A percentile compares a stretch with the other conserved stretches of the same genome.
Conservation (phyloP, 2,113 vertebrate genomes). For the Steatornis caripensis region DNA sequence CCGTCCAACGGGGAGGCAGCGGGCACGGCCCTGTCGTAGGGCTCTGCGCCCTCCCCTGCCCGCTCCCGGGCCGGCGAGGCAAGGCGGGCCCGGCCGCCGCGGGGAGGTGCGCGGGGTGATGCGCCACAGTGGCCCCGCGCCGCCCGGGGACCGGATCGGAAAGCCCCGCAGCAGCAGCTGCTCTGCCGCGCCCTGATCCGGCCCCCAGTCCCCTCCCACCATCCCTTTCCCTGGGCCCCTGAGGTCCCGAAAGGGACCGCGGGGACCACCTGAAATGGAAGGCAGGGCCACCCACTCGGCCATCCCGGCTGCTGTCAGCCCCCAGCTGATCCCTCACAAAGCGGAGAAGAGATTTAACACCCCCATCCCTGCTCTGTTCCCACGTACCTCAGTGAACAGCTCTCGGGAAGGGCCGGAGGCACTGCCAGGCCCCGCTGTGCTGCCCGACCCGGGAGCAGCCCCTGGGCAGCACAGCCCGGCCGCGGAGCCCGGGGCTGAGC, state of each 20-base stretch:
- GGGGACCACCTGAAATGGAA: constrained; percentile 70
- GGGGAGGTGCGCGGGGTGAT: not conserved
- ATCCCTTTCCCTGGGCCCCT: constrained; percentile 65
- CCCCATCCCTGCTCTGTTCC: constrained; percentile 14
- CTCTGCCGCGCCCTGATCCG: constrained; percentile 11
- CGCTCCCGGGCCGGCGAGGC: not conserved
- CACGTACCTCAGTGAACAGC: constrained; percentile 59
- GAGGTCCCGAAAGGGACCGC: constrained; percentile 61
- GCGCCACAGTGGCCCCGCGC: not conserved
- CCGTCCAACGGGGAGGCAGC: not conserved
- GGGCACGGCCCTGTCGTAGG: not conserved
- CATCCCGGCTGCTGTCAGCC: constrained; percentile 42
- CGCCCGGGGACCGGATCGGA: not conserved
- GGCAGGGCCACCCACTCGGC: constrained; percentile 70
- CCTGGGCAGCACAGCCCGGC: not conserved
- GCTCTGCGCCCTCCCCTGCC: not conserved
- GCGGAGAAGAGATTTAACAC: constrained; percentile 17
- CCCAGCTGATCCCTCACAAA: constrained; percentile 44
- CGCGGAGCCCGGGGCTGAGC: not conserved
- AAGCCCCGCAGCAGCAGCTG: not conserved
- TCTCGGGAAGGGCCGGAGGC: not conserved
- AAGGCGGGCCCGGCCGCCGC: not conserved
- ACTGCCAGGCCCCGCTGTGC: not conserved
- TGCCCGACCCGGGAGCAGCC: not conserved
- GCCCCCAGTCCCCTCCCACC: constrained; percentile 48